Percentiles rank a stretch among this genome's conserved stretches.
These are phyloP conservation scores for Leptodactylus fuscus DNA, from an alignment of 2,113 vertebrate genomes.

Conservation along the genomic window DNA sequence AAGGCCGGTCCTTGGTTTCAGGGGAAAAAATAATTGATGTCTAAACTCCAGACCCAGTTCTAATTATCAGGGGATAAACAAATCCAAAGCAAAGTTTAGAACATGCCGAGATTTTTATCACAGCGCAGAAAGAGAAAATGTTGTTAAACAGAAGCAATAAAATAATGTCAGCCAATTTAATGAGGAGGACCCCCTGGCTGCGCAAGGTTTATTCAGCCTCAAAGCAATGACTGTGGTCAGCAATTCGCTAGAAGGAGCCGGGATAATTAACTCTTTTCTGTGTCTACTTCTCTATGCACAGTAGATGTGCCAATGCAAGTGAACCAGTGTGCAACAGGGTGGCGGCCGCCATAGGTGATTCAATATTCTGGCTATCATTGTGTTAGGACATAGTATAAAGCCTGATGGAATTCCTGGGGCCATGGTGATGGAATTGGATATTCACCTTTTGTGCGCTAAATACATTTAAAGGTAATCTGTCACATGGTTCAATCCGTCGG, in stretches of 20 bases:
- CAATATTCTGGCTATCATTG: too few species aligned
- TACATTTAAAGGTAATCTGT: too few species aligned
- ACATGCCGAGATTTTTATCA: slow-evolving; percentile 18
- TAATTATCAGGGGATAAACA: slow-evolving; percentile 32
- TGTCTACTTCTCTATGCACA: not conserved
- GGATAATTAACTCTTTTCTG: slow-evolving; percentile 14
- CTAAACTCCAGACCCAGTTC: slow-evolving; percentile 2
- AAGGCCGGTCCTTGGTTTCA: not conserved
- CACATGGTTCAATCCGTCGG: too few species aligned
- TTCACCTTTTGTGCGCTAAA: too few species aligned
- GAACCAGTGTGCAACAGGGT: not conserved
- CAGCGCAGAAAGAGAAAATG: slow-evolving; percentile 10
- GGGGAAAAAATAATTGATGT: slow-evolving; percentile 21
- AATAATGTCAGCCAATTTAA: slow-evolving; percentile 28
- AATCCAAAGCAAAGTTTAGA: slow-evolving; percentile 24
- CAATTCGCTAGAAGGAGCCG: not conserved
- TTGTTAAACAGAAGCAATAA: slow-evolving; percentile 28
- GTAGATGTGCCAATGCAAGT: not conserved
- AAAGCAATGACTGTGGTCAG: slow-evolving; percentile 29
- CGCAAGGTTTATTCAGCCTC: not conserved
- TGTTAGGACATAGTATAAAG: too few species aligned
- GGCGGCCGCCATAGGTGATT: too few species aligned
- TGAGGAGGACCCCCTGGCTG: slow-evolving; percentile 26
- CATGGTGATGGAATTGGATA: too few species aligned
- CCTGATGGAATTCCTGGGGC: too few species aligned